Evolutionary conservation across 2,113 vertebrate genomes (phyloP).

Genomic region (Cryptomyrus ogoouensis): DNA sequence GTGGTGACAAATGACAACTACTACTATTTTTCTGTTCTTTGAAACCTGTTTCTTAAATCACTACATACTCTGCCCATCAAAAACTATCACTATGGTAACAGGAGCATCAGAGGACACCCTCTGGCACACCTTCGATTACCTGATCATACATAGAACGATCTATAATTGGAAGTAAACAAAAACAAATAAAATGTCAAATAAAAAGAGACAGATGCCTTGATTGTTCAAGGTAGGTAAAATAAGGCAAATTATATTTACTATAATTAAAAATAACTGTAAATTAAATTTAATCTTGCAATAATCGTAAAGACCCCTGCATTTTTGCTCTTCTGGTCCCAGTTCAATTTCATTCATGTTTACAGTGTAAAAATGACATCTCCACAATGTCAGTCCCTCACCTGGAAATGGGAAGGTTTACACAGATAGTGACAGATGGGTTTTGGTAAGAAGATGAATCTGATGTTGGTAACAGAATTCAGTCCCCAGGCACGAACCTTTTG

Average conservation of each 20-base stretch:
- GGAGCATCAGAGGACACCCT: not conserved
- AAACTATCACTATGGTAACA: constrained; percentile 4
- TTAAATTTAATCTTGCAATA: not conserved
- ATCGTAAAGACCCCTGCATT: not conserved
- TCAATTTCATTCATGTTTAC: constrained; percentile 4
- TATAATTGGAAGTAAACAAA: not conserved
- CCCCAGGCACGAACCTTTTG: not conserved
- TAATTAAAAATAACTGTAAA: not conserved
- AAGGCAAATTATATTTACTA: not conserved
- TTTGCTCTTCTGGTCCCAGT: not conserved
- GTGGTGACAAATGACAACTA: constrained; percentile 1
- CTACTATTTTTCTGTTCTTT: not conserved
- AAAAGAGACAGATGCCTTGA: not conserved
- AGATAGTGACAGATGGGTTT: constrained; percentile 5
- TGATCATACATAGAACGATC: not conserved
- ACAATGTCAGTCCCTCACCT: not conserved
- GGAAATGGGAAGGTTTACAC: not conserved
- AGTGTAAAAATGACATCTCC: constrained; percentile 1
- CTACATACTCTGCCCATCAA: not conserved
- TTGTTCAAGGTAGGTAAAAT: not conserved
- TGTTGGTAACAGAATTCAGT: not conserved
- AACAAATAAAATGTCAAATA: not conserved
- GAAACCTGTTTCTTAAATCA: not conserved
- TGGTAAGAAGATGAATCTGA: constrained; percentile 16
- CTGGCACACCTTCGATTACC: not conserved